Base-by-base conservation (phyloP, 1,140 invertebrate species). In the Ips typographus region DNA sequence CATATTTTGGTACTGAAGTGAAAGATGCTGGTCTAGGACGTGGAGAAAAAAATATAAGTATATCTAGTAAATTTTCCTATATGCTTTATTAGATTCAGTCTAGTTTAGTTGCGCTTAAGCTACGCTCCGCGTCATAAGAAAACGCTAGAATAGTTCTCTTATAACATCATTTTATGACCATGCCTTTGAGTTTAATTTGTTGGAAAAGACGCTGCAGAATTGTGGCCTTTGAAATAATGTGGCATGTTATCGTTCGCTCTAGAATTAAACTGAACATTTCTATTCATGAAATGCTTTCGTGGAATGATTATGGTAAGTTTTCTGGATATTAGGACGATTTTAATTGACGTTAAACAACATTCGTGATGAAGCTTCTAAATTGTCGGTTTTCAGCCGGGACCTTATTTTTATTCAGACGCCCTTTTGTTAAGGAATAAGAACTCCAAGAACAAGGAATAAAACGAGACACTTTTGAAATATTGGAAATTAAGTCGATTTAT, bases 401-500 rank as follows among this genome's bases (percentile, higher is more conserved):
- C 44, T 49, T 49, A 49, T 49, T 49, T 49, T 49, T 49, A 49
- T 49, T 49, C 44, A 8, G 44, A 22, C 44, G 44, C 44, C 22
- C 44, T 49, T 22, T 49, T 49, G 44, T 49, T 71, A 53, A 62
- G 68, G 22, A 68, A 72, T 65, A 49, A 58, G 66, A 64, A 53
- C 63, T 38, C 62, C 52, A 57, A 53, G 47, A 72, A 63, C 59
- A 68, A 51, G 63, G 51, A 68, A 68, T 65, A 65, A 59, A 72
- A 55, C 7, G 44, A 64, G 66, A 69, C 62, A 62, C 57, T 65
- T 62, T 70, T 72, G 61, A 70, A 62, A 62, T 71, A 71, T 68
- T 57, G 65, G 59, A 68, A 68, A 68, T 71, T 68, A 71, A 71
- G 53, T 63, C 65, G 52, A 71, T 71, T 71, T 71, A 71, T 71